phyloP scores from a whole-genome alignment of 2,888 invertebrate species.

The Phalangium opilio region DNA sequence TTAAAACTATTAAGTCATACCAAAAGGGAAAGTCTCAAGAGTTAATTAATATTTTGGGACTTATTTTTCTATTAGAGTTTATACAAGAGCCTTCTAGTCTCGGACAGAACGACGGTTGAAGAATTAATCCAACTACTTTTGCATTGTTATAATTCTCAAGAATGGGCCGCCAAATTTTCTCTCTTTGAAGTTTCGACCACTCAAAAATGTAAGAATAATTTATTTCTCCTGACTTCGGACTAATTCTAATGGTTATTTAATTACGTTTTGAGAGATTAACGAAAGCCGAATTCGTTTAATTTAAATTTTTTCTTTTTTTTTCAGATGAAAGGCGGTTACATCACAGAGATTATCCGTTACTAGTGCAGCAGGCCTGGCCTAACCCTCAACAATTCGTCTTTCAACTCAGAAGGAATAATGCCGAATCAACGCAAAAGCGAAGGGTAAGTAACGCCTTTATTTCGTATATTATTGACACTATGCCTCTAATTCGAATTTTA shows the following conservation, averaged over 20 bases:
- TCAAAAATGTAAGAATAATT: conserved; percentile 20
- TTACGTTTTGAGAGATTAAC: too few species aligned
- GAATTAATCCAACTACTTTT: conserved; percentile 68
- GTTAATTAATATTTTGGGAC: too few species aligned
- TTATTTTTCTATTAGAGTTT: conserved; percentile 51
- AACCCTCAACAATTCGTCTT: conserved; percentile 52
- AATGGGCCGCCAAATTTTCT: conserved; percentile 70
- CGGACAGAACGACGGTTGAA: conserved; percentile 73
- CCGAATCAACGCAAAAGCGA: conserved; percentile 8
- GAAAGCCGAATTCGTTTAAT: too few species aligned
- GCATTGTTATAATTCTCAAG: conserved; percentile 66
- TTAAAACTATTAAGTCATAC: too few species aligned
- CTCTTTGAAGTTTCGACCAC: conserved; percentile 56
- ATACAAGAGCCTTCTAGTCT: conserved; percentile 78
- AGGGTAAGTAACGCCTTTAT: too few species aligned
- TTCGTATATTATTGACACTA: too few species aligned
- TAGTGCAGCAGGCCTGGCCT: conserved; percentile 57
- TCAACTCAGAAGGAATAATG: conserved; percentile 46
- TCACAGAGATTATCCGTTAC: conserved; percentile 66
- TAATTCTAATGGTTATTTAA: too few species aligned
- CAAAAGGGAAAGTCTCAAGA: too few species aligned
- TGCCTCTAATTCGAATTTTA: too few species aligned
- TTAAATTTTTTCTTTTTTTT: background rate
- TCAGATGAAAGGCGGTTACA: conserved; percentile 63
- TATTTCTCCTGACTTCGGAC: too few species aligned